Conservation (phyloP, 2,888 invertebrate genomes). For the Mesoligia furuncula region DNA sequence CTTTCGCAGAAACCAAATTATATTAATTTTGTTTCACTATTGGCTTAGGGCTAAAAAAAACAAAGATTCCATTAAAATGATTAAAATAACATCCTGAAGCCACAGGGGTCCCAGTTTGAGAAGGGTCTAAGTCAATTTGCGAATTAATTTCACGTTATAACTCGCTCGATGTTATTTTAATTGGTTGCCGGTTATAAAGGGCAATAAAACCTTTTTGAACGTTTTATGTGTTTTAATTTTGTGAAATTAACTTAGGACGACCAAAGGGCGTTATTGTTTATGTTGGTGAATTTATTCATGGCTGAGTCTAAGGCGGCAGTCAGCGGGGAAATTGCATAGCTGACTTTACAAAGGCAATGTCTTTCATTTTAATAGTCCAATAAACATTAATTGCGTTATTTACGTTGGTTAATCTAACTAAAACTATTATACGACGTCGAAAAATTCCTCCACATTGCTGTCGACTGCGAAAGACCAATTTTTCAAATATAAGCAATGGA, state of each 20-base stretch:
- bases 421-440: too few species aligned
- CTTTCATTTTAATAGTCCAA: neutral
- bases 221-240: constrained; percentile 53
- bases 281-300: constrained; percentile 28
- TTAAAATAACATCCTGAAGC: constrained; percentile 47
- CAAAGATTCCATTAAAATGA: constrained; percentile 50
- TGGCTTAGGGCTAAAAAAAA: constrained; percentile 46
- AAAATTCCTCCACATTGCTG: too few species aligned
- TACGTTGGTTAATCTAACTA: too few species aligned
- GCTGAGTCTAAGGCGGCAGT: neutral
- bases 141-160: constrained; percentile 57
- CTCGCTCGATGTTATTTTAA: constrained; percentile 59
- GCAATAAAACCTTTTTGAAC: constrained; percentile 46
- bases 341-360: neutral
- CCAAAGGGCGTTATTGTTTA: constrained; percentile 30
- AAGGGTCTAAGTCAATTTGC: constrained; percentile 55
- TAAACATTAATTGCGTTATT: neutral
- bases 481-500: too few species aligned
- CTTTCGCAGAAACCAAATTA: neutral
- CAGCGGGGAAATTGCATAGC: neutral
- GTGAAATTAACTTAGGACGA: constrained; percentile 22
- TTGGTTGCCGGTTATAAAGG: constrained; percentile 35
- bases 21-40: constrained; percentile 35
- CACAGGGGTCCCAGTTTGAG: constrained; percentile 45
- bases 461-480: too few species aligned